Base-by-base conservation (phyloP, 2,113 vertebrate genomes). In the Equus przewalskii region DNA sequence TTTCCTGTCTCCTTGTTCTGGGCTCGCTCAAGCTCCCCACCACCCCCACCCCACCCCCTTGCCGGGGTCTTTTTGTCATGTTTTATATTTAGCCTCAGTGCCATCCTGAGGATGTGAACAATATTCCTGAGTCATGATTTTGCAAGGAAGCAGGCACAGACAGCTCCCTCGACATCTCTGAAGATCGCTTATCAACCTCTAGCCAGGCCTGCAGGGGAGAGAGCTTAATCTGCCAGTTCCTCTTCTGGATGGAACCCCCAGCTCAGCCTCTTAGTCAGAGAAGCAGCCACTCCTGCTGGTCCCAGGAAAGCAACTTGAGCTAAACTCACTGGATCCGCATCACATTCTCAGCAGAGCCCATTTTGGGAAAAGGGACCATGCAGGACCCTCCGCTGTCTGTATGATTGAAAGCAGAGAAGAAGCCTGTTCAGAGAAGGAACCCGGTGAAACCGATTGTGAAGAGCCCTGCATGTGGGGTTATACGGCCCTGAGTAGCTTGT, bases 11-110 rank as follows among this genome's bases (percentile, higher is more conserved):
- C 94, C 98, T 97, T 97, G 96, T 93, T 97, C 96, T 72, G 7
- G 3, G 7, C 15, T 60, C 49, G 69, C 49, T 49, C 18, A 4
- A 36, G n/a, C 36, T 44, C 92, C 92, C 97, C 96, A 92, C 90
- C 75, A 91, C 97, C 84, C 93, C 95, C 36, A 1, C 92, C 26
- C 49, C 18, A 0, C 6, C 5, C 73, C 64, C 89, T 65, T 2
- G 3, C 26, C 0, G 11, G 78, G 60, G 56, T 75, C 94, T 97
- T 33, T 97, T 86, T 84, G 97, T 85, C 85, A 33, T 36, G 92
- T 97, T 97, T 97, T 99, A 99, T 99, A 99, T 99, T 99, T 99
- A 99, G 99, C 98, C 97, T 97, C 81, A 92, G 97, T 98, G 98
- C 98, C 98, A 97, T 98, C 99, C 98, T 98, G 99, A 99, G 99